A percentile compares a stretch with the other conserved stretches of the same genome.
Conservation (phyloP, 1,140 invertebrate genomes). For the Lineus longissimus region DNA sequence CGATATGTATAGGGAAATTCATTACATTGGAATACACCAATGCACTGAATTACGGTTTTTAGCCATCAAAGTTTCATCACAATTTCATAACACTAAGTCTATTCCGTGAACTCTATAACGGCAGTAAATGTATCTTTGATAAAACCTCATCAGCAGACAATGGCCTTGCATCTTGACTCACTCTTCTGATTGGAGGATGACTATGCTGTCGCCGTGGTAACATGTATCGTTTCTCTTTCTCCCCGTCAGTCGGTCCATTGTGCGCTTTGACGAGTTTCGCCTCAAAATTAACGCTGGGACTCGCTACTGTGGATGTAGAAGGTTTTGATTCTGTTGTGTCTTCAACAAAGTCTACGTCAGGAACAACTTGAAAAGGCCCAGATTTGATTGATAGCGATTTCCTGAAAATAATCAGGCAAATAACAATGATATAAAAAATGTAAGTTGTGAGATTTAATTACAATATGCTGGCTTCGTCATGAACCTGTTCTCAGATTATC, state of each 20-base stretch:
- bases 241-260: background rate
- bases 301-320: background rate
- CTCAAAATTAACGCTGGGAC: constrained; percentile 9
- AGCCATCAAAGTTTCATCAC: too few relatives aligned
- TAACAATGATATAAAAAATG: background rate
- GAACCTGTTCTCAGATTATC: background rate
- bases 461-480: too few relatives aligned
- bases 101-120: background rate
- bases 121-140: constrained; percentile 6
- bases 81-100: too few relatives aligned
- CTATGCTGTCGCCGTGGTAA: background rate
- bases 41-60: too few relatives aligned
- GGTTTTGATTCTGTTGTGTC: constrained; percentile 13
- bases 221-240: background rate
- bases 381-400: constrained; percentile 26
- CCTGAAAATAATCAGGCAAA: constrained; percentile 17
- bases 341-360: constrained; percentile 32
- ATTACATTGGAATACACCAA: too few relatives aligned
- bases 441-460: background rate
- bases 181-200: constrained; percentile 17
- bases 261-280: background rate
- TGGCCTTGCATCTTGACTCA: constrained; percentile 28
- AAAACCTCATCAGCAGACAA: constrained; percentile 22
- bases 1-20: too few relatives aligned
- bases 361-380: constrained; percentile 39